phyloP scores from a whole-genome alignment of 2,113 vertebrate species.

The Lota lota region DNA sequence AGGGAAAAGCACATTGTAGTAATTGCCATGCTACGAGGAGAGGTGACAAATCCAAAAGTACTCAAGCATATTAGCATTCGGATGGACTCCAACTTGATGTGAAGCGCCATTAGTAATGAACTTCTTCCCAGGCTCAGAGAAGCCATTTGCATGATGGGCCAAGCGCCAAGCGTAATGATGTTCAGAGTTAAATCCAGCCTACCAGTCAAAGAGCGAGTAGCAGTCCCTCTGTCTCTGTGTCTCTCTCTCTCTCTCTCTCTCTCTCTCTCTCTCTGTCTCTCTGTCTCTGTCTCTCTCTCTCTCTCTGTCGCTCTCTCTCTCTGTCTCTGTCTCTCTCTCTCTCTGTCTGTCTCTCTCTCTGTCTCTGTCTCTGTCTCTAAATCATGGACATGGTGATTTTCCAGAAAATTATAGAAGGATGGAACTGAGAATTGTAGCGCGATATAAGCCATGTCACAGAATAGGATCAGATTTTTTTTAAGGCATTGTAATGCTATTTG shows the following conservation, averaged over 20 bases:
- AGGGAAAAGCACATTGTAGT: slow-evolving; percentile 57
- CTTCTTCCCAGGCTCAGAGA: slow-evolving; percentile 52
- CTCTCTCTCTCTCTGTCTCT: slow-evolving; percentile 12
- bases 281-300: slow-evolving; percentile 43
- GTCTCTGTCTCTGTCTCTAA: slow-evolving; percentile 29
- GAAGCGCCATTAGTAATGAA: slow-evolving; percentile 70
- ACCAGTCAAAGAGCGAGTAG: slow-evolving; percentile 22
- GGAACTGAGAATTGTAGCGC: slow-evolving; percentile 29
- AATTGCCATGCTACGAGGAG: slow-evolving; percentile 57
- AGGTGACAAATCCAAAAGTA: slow-evolving; percentile 47
- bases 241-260: slow-evolving; percentile 3
- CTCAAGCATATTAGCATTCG: slow-evolving; percentile 62
- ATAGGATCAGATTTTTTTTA: slow-evolving; percentile 33
- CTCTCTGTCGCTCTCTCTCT: slow-evolving; percentile 7
- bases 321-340: slow-evolving; percentile 1
- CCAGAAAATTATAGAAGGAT: slow-evolving; percentile 5
- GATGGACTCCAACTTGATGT: slow-evolving; percentile 57
- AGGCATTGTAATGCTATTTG: slow-evolving; percentile 50
- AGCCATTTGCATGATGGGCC: slow-evolving; percentile 69
- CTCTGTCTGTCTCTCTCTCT: slow-evolving; percentile 18
- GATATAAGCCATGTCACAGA: slow-evolving; percentile 30
- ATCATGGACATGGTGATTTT: slow-evolving; percentile 34
- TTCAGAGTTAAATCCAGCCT: slow-evolving; percentile 56
- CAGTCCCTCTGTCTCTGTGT: slow-evolving; percentile 14
- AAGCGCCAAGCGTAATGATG: slow-evolving; percentile 59